phyloP scores from a whole-genome alignment of 1,140 invertebrate species.

The Arion vulgaris region DNA sequence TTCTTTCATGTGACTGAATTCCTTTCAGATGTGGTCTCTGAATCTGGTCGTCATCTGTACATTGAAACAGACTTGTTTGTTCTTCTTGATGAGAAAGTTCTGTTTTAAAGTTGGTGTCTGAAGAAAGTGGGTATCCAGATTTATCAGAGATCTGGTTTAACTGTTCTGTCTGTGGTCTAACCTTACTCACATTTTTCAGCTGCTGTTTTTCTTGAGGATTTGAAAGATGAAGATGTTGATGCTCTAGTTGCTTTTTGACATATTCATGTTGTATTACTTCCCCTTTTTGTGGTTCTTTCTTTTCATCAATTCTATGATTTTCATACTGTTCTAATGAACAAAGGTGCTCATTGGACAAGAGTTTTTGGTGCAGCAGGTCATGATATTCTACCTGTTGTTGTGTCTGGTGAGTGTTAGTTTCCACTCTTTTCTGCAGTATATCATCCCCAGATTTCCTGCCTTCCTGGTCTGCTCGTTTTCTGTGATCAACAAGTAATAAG shows the following conservation, averaged over 20 bases:
- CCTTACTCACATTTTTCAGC: not conserved
- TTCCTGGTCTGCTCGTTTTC: conserved; percentile 5
- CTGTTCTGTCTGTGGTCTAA: not conserved
- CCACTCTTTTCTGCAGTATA: not conserved
- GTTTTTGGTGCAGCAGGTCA: not conserved
- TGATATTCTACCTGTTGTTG: not conserved
- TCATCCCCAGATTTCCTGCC: conserved; percentile 8
- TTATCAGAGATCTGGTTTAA: not conserved
- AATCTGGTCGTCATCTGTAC: not conserved
- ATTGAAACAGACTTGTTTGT: not conserved
- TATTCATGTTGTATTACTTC: not conserved
- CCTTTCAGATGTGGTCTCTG: not conserved
- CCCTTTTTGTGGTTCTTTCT: not conserved
- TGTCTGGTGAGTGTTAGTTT: not conserved
- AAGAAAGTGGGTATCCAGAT: not conserved
- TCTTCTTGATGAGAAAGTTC: not conserved
- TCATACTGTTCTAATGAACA: not conserved
- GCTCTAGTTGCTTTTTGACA: not conserved
- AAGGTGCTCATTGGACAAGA: not conserved
- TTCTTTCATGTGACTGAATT: not conserved
- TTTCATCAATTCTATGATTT: not conserved
- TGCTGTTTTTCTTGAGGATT: not conserved
- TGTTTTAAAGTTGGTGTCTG: not conserved
- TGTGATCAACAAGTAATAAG: not conserved
- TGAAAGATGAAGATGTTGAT: not conserved